A percentile compares a stretch with the other conserved stretches of the same genome.
These are phyloP conservation scores for Heteronetta atricapilla DNA, from an alignment of 2,113 vertebrate species.

Conservation along the genomic window DNA sequence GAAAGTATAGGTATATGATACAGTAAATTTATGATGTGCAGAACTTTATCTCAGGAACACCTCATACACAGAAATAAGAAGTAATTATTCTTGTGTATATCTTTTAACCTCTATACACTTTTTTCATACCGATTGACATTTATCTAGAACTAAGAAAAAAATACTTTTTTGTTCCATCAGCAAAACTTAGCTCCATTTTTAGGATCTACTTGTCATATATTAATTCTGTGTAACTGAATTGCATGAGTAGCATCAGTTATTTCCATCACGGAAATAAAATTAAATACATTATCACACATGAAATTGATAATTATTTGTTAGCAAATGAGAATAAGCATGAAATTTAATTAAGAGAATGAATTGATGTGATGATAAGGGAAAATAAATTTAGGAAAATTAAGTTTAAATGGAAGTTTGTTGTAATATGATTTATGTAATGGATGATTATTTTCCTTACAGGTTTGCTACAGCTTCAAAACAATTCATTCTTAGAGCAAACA, in stretches of 20 bases:
- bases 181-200: not conserved
- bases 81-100: not conserved
- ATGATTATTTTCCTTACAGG: not conserved
- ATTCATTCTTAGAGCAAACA: not conserved
- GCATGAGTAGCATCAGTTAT: not conserved
- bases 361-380: constrained; percentile 1
- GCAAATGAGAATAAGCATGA: not conserved
- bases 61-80: not conserved
- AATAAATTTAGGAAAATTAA: constrained; percentile 1
- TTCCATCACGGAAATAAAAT: not conserved
- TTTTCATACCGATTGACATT: not conserved
- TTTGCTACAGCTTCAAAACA: not conserved
- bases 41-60: not conserved
- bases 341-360: constrained; percentile 32
- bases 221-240: not conserved
- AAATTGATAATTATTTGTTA: not conserved
- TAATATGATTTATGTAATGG: not conserved
- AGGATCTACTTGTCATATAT: not conserved
- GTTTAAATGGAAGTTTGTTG: not conserved
- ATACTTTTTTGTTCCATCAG: not conserved
- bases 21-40: not conserved
- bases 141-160: not conserved
- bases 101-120: not conserved
- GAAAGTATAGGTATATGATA: not conserved
- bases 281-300: not conserved